A percentile compares a stretch with the other conserved stretches of the same genome.
These are phyloP conservation scores for Crepidodera aurea DNA, from an alignment of 2,888 invertebrate species.

Conservation along the genomic window DNA sequence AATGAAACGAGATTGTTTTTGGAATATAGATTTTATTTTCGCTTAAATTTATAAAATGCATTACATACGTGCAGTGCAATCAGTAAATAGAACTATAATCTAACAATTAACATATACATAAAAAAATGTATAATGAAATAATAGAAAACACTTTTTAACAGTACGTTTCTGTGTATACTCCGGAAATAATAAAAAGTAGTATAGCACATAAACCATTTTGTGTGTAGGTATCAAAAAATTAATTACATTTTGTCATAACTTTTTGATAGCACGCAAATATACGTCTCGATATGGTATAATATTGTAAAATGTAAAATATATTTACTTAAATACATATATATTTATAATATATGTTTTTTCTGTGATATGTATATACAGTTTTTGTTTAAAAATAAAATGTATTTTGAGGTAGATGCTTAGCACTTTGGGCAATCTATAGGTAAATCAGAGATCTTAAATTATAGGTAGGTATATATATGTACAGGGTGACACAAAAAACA, in stretches of 20 bases:
- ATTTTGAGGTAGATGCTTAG: slow-evolving; percentile 55
- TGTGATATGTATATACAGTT: slow-evolving; percentile 34
- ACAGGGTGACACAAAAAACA: slow-evolving; percentile 40
- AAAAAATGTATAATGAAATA: slow-evolving; percentile 56
- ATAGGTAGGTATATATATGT: slow-evolving; percentile 7
- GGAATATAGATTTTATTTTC: slow-evolving; percentile 51
- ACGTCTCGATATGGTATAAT: slow-evolving; percentile 49
- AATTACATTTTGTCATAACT: not conserved
- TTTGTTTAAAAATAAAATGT: slow-evolving; percentile 29
- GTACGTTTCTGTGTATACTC: slow-evolving; percentile 47
- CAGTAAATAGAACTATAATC: slow-evolving; percentile 54
- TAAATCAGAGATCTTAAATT: slow-evolving; percentile 38
- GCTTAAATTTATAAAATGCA: slow-evolving; percentile 55
- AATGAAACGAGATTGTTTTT: too few relatives aligned
- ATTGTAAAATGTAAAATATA: slow-evolving; percentile 52
- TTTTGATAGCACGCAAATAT: not conserved
- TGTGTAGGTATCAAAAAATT: not conserved
- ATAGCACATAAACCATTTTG: slow-evolving; percentile 43
- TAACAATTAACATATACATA: slow-evolving; percentile 58
- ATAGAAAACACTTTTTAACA: slow-evolving; percentile 53
- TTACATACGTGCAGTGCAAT: slow-evolving; percentile 60
- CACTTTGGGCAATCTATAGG: slow-evolving; percentile 43
- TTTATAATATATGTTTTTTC: slow-evolving; percentile 27
- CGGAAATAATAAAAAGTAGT: slow-evolving; percentile 48
- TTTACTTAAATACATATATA: slow-evolving; percentile 40